Evolutionary conservation across 2,888 invertebrate species (phyloP).

Genomic region (Epiperipatus broadwayi): DNA sequence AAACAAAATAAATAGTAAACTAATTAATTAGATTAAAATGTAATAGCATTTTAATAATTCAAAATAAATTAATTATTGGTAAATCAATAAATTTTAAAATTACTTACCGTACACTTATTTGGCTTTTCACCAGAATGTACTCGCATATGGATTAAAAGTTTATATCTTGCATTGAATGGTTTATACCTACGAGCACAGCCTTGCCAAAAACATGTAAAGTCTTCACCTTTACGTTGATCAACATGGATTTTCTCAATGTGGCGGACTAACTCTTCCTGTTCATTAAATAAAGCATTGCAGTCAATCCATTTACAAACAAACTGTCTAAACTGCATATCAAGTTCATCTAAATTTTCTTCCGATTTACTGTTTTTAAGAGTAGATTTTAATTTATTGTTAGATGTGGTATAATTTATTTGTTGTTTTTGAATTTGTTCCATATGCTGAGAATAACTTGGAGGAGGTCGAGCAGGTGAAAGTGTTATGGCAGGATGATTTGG

Average conservation of each 20-base stretch:
- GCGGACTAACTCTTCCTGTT: conserved; percentile 49
- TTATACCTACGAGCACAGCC: conserved; percentile 71
- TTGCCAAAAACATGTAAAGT: conserved; percentile 81
- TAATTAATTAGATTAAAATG: too few species aligned
- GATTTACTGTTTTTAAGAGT: too few species aligned
- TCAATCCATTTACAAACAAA: conserved; percentile 60
- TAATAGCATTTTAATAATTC: too few species aligned
- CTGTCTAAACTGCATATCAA: background rate
- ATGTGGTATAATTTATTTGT: too few species aligned
- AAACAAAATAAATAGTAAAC: too few species aligned
- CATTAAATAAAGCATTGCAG: conserved; percentile 56
- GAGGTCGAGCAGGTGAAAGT: conserved; percentile 12
- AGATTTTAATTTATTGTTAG: too few species aligned
- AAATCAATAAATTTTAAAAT: too few species aligned
- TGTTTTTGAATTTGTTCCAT: too few species aligned
- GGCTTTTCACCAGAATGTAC: conserved; percentile 97
- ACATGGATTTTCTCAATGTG: conserved; percentile 59
- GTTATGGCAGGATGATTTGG: background rate
- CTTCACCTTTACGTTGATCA: conserved; percentile 42
- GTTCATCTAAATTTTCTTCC: too few species aligned
- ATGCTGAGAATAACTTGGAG: conserved; percentile 17
- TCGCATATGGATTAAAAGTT: conserved; percentile 80
- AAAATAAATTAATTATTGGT: too few species aligned
- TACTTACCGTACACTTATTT: conserved; percentile 87
- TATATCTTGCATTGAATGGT: conserved; percentile 94